phyloP scores from a whole-genome alignment of 2,113 vertebrate genomes.

The Lasiurus borealis region DNA sequence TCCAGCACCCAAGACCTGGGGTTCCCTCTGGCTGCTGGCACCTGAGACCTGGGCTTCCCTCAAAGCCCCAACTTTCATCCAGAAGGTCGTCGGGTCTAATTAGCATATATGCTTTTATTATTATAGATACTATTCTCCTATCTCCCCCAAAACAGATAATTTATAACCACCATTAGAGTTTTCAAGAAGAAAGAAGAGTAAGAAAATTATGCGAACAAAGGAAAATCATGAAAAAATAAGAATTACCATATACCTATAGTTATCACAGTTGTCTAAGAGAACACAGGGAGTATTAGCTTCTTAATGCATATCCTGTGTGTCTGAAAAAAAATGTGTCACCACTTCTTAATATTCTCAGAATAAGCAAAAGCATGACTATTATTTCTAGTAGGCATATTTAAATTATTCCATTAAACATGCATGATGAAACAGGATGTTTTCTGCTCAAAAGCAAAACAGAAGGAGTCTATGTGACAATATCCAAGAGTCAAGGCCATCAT shows the following conservation, averaged over 20 bases:
- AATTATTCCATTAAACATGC: conserved; percentile 16
- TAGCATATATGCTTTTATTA: too few relatives aligned
- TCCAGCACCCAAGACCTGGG: too few relatives aligned
- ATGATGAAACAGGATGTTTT: conserved; percentile 76
- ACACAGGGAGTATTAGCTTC: not conserved
- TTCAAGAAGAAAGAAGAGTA: conserved; percentile 3
- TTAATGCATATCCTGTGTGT: not conserved
- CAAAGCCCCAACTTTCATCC: too few relatives aligned
- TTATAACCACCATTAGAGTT: not conserved
- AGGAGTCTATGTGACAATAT: not conserved
- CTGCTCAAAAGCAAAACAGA: conserved; percentile 48
- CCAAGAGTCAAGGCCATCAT: conserved; percentile 27
- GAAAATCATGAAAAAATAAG: conserved; percentile 24
- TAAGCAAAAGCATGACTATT: conserved; percentile 26
- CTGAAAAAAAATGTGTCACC: not conserved
- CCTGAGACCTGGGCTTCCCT: too few relatives aligned
- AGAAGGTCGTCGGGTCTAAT: too few relatives aligned
- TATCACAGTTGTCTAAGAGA: conserved; percentile 13
- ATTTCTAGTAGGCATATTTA: conserved; percentile 18
- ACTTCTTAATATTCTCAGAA: not conserved
- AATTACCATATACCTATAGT: not conserved
- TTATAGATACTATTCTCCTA: not conserved
- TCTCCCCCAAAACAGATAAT: not conserved
- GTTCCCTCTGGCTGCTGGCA: too few relatives aligned
- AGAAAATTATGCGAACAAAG: conserved; percentile 25